Percentiles rank a stretch among this genome's conserved stretches.
phyloP scores from a whole-genome alignment of 1,140 invertebrate genomes.

The Rhizoglyphus robini region DNA sequence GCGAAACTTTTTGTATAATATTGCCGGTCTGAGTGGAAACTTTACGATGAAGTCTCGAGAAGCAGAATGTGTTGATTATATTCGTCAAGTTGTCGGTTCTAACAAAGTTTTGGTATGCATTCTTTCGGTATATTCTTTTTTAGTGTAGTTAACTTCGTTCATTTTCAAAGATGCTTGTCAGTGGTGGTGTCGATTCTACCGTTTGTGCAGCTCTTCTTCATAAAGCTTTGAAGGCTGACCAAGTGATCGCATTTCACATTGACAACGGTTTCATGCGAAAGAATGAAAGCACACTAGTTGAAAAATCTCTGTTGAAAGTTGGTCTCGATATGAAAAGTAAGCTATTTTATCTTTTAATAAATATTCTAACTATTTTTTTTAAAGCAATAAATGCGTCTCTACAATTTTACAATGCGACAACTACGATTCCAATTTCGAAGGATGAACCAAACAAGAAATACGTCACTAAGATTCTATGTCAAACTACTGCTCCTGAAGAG shows the following conservation, averaged over 20 bases:
- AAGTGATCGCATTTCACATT: conserved; percentile 90
- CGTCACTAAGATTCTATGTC: conserved; percentile 72
- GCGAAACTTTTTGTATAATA: conserved; percentile 84
- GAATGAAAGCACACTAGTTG: conserved; percentile 77
- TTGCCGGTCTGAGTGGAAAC: conserved; percentile 66
- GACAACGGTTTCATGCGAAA: conserved; percentile 99
- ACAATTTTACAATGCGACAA: conserved; percentile 52
- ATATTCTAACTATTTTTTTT: conserved; percentile 20
- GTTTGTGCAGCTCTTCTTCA: conserved; percentile 89
- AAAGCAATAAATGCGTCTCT: conserved; percentile 38
- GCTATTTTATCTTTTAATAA: conserved; percentile 18
- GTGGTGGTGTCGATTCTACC: conserved; percentile 95
- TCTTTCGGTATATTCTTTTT: conserved; percentile 1
- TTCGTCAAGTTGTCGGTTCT: conserved; percentile 69
- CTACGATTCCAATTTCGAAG: conserved; percentile 51
- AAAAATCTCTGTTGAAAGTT: conserved; percentile 64
- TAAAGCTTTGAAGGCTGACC: conserved; percentile 71
- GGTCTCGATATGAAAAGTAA: conserved; percentile 66
- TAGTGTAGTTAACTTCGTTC: neutral
- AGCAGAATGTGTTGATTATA: conserved; percentile 82
- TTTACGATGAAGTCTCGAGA: conserved; percentile 80
- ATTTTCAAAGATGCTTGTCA: conserved; percentile 60
- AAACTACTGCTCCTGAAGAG: conserved; percentile 78
- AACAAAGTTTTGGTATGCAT: conserved; percentile 81
- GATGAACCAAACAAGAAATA: conserved; percentile 44